These are phyloP conservation scores for Eumacrocentrus americanus DNA, from an alignment of 2,888 invertebrate species.

Conservation along the genomic window DNA sequence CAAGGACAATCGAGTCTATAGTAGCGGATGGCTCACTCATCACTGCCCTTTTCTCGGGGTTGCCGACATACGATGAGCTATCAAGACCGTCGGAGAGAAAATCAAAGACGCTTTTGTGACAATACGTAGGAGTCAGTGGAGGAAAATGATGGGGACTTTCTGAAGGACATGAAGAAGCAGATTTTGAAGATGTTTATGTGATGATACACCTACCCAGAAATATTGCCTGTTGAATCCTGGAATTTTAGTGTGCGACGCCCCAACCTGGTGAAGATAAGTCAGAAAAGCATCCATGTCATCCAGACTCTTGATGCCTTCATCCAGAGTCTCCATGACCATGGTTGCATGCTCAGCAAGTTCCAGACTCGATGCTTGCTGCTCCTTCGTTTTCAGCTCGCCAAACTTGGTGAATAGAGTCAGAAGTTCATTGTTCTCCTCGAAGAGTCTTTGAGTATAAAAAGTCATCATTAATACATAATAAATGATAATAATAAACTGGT, in stretches of 20 bases:
- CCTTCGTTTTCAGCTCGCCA: constrained; percentile 76
- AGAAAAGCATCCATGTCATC: constrained; percentile 87
- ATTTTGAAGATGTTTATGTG: too few relatives aligned
- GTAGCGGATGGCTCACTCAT: too few relatives aligned
- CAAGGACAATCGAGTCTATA: too few relatives aligned
- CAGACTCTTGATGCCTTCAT: constrained; percentile 85
- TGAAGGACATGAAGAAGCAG: too few relatives aligned
- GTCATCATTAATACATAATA: too few relatives aligned
- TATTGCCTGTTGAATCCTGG: constrained; percentile 85
- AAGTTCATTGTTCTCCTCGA: constrained; percentile 83
- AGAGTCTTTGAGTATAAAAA: constrained; percentile 72
- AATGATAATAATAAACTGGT: too few relatives aligned
- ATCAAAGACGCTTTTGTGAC: too few relatives aligned
- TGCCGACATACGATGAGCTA: too few relatives aligned
- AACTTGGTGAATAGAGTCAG: constrained; percentile 82
- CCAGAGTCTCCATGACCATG: constrained; percentile 87
- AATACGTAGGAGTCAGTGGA: too few relatives aligned
- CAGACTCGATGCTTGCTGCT: constrained; percentile 80
- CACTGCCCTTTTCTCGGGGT: too few relatives aligned
- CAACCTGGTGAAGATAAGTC: constrained; percentile 81
- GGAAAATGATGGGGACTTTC: too few relatives aligned
- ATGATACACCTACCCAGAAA: constrained; percentile 78
- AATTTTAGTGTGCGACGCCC: constrained; percentile 82
- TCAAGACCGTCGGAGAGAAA: too few relatives aligned
- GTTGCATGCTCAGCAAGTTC: constrained; percentile 86